These are phyloP conservation scores for Cydia splendana DNA, from an alignment of 1,140 invertebrate genomes.

Conservation along the genomic window DNA sequence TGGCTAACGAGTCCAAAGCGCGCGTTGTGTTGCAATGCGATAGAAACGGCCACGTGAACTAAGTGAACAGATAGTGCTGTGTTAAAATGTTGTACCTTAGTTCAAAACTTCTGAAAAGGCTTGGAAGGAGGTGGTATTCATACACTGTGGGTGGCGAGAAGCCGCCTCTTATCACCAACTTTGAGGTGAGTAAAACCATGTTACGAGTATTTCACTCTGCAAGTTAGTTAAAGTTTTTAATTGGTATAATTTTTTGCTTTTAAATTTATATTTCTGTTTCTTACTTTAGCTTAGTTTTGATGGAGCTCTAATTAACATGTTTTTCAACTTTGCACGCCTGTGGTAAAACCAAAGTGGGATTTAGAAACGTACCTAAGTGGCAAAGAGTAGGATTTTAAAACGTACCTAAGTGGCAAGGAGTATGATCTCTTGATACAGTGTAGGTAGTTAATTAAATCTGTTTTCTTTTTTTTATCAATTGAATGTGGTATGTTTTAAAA, in stretches of 20 bases:
- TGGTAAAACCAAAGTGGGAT: too few relatives aligned
- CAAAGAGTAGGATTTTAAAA: too few relatives aligned
- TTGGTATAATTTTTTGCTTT: background rate
- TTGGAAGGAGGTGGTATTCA: slow-evolving; percentile 51
- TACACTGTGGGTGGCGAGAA: slow-evolving; percentile 48
- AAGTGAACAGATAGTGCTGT: background rate
- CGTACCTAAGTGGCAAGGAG: too few relatives aligned
- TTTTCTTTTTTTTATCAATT: too few relatives aligned
- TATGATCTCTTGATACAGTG: too few relatives aligned
- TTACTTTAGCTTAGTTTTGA: too few relatives aligned
- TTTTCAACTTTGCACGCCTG: too few relatives aligned
- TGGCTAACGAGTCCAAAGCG: background rate
- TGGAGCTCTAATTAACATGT: too few relatives aligned
- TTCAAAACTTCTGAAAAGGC: slow-evolving; percentile 40
- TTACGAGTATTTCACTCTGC: too few relatives aligned
- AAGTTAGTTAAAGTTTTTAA: background rate
- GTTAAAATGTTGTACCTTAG: slow-evolving; percentile 52
- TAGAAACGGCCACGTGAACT: slow-evolving; percentile 6
- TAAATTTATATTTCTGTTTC: background rate
- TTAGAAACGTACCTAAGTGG: too few relatives aligned
- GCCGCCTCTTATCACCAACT: slow-evolving; percentile 34
- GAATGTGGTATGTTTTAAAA: too few relatives aligned
- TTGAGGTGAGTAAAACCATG: background rate
- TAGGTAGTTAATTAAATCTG: too few relatives aligned
- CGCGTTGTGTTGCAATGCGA: slow-evolving; percentile 19